These are phyloP conservation scores for Notamacropus eugenii DNA, from an alignment of 2,797 vertebrate species.

Conservation along the genomic window DNA sequence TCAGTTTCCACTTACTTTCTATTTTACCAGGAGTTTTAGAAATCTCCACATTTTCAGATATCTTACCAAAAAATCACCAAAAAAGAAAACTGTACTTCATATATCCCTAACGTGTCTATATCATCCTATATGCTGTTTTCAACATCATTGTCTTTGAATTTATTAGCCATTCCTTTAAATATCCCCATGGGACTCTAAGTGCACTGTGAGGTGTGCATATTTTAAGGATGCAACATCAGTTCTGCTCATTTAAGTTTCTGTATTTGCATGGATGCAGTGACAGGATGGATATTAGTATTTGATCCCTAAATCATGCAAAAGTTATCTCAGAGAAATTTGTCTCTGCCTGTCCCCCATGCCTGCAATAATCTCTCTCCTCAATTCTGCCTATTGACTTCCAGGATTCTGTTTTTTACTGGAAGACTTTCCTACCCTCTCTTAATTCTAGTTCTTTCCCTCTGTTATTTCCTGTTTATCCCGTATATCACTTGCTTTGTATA, in stretches of 20 bases:
- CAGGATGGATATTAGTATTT: neutral
- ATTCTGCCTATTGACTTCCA: neutral
- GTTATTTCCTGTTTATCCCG: conserved; percentile 5
- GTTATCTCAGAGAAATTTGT: neutral
- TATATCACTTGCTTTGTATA: neutral
- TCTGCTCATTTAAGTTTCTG: neutral
- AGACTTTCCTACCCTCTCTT: neutral
- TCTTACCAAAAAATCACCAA: neutral
- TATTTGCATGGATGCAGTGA: neutral
- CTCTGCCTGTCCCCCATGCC: neutral
- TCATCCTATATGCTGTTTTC: neutral
- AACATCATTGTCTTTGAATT: neutral
- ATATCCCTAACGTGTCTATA: neutral
- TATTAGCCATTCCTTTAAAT: neutral
- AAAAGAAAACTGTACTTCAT: neutral
- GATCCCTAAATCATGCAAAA: neutral
- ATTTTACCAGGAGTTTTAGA: neutral
- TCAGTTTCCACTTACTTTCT: neutral
- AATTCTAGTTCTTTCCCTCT: neutral
- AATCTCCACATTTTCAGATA: neutral
- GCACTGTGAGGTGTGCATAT: neutral
- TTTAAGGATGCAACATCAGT: neutral
- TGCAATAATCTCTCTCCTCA: neutral
- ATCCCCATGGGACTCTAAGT: neutral
- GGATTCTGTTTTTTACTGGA: neutral